Evolutionary conservation across 1,140 invertebrate genomes (phyloP).

Genomic region (Formica exsecta): DNA sequence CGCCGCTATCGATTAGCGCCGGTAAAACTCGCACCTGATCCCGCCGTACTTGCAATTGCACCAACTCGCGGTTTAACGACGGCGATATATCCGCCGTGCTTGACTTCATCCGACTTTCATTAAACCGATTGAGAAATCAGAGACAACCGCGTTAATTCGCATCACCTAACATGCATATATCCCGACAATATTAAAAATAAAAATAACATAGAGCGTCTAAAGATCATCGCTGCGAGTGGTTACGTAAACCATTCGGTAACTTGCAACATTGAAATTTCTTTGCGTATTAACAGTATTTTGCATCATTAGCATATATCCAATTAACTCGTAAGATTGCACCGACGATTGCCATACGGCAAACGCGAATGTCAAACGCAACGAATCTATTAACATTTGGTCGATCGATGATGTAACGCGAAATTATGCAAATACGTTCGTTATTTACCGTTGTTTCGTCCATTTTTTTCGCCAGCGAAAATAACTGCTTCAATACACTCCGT

Average conservation of each 20-base stretch:
- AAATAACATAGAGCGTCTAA: not conserved
- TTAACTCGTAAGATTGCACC: slow-evolving; percentile 40
- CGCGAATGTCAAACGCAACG: slow-evolving; percentile 44
- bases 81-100: slow-evolving; percentile 38
- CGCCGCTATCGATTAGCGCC: slow-evolving; percentile 74
- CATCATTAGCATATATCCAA: slow-evolving; percentile 55
- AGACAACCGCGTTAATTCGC: slow-evolving; percentile 32
- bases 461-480: not conserved
- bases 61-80: slow-evolving; percentile 59
- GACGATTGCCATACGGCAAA: slow-evolving; percentile 25
- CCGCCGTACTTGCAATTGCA: slow-evolving; percentile 65
- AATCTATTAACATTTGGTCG: slow-evolving; percentile 52
- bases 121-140: slow-evolving; percentile 60
- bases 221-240: not conserved
- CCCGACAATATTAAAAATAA: not conserved
- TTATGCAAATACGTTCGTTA: slow-evolving; percentile 26
- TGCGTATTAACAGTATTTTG: slow-evolving; percentile 15
- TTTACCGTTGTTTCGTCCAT: not conserved
- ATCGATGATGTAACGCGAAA: slow-evolving; percentile 28
- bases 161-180: not conserved
- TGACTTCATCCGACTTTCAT: slow-evolving; percentile 48
- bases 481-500: not conserved
- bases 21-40: slow-evolving; percentile 70
- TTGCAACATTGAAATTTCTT: slow-evolving; percentile 12
- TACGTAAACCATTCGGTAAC: not conserved